Evolutionary conservation across 2,113 vertebrate species (phyloP).

Genomic region (Ailurus styani): DNA sequence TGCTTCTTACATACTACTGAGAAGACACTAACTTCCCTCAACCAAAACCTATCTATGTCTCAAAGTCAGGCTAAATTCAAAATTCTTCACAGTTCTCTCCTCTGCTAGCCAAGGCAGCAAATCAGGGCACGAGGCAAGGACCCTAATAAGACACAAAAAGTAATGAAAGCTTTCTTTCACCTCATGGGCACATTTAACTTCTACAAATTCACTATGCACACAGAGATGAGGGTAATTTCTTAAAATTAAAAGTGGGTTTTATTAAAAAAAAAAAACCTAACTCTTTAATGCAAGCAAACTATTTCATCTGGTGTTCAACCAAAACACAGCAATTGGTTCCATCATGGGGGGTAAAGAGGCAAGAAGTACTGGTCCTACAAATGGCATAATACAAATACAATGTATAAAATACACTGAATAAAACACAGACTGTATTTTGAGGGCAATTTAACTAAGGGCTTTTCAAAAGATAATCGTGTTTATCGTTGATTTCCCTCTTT

Average conservation of each 20-base stretch:
- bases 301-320: neutral
- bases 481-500: neutral
- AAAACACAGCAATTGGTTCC: neutral
- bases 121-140: neutral
- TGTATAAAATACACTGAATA: neutral
- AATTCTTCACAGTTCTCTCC: neutral
- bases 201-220: neutral
- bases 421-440: neutral
- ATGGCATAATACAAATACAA: neutral
- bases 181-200: neutral
- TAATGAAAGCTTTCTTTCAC: neutral
- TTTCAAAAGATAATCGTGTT: conserved; percentile 4
- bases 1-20: neutral
- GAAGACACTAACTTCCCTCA: neutral
- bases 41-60: conserved; percentile 6
- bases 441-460: neutral
- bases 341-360: neutral
- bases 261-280: neutral
- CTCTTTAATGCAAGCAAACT: neutral
- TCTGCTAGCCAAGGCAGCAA: neutral
- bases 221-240: neutral
- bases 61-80: neutral
- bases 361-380: neutral
- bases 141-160: neutral
- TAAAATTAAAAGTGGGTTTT: neutral